Percentiles rank a stretch among this genome's conserved stretches.
phyloP scores from a whole-genome alignment of 2,797 vertebrate species.

The Spinus pinus region DNA sequence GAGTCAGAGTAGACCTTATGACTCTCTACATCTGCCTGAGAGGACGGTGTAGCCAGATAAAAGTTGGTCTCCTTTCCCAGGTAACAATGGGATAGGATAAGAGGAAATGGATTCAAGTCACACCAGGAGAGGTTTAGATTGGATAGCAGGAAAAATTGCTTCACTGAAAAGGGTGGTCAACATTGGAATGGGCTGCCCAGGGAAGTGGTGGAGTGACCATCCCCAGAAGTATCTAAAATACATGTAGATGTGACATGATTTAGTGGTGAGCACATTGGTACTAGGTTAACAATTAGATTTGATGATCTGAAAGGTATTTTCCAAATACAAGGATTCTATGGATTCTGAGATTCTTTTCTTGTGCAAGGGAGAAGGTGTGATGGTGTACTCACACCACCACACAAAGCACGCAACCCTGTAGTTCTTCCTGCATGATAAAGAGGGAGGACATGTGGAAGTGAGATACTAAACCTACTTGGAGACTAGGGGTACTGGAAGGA shows the following conservation, averaged over 20 bases:
- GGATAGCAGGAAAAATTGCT: background rate
- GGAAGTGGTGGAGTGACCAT: background rate
- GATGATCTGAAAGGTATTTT: background rate
- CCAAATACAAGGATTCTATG: background rate
- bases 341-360: background rate
- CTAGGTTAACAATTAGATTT: background rate
- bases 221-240: background rate
- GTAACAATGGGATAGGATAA: background rate
- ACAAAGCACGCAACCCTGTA: rapidly evolving
- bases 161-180: background rate
- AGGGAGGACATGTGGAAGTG: background rate
- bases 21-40: background rate
- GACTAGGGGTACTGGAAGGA: background rate
- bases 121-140: background rate
- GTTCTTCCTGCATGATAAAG: background rate
- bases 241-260: background rate
- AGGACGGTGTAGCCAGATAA: background rate
- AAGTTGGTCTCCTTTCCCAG: background rate
- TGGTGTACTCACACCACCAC: background rate
- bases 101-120: background rate
- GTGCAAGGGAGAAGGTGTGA: background rate
- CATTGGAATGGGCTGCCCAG: background rate
- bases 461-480: background rate
- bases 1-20: background rate
- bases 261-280: background rate